Evolutionary conservation across 92 coral and sea anemone genomes (phyloP).

Genomic region (Epizoanthus ramosus): DNA sequence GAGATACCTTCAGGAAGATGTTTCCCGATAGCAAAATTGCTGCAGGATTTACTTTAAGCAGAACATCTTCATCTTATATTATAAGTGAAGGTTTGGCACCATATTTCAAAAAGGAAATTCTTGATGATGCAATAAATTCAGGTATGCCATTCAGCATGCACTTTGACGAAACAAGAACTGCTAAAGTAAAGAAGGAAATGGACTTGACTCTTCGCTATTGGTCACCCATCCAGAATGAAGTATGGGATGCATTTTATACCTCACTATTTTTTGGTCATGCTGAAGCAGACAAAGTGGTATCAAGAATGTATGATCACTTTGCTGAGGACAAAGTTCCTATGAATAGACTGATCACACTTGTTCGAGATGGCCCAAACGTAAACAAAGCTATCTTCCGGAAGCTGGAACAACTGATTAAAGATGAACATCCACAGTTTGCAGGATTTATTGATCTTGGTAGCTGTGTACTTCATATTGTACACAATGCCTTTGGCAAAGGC

Average conservation of each 20-base stretch:
- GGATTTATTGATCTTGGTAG: constrained; percentile 22
- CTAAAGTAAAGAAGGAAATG: constrained; percentile 18
- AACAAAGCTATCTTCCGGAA: constrained; percentile 17
- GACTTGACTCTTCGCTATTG: constrained; percentile 23
- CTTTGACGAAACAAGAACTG: constrained; percentile 12
- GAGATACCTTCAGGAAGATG: constrained; percentile 53
- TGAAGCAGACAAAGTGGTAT: constrained; percentile 31
- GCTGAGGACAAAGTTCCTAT: constrained; percentile 28
- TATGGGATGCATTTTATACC: constrained; percentile 20
- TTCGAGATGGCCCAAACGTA: constrained; percentile 38
- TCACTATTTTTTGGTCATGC: constrained; percentile 24
- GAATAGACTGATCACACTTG: constrained; percentile 42
- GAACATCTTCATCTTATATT: constrained; percentile 49
- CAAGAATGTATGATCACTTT: constrained; percentile 23
- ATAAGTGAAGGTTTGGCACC: constrained; percentile 60
- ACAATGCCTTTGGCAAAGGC: constrained; percentile 8
- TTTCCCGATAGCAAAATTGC: constrained; percentile 58
- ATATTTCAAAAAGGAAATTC: constrained; percentile 42
- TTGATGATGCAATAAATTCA: constrained; percentile 45
- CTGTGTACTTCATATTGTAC: constrained; percentile 7
- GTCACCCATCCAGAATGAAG: constrained; percentile 32
- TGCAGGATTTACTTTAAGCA: constrained; percentile 48
- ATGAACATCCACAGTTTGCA: background rate
- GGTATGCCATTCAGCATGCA: constrained; percentile 37
- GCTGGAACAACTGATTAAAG: constrained; percentile 7